Evolutionary conservation across 2,113 vertebrate species (phyloP), one percentile per base, ranked within the genome.

Genomic region (Acinonyx jubatus): DNA sequence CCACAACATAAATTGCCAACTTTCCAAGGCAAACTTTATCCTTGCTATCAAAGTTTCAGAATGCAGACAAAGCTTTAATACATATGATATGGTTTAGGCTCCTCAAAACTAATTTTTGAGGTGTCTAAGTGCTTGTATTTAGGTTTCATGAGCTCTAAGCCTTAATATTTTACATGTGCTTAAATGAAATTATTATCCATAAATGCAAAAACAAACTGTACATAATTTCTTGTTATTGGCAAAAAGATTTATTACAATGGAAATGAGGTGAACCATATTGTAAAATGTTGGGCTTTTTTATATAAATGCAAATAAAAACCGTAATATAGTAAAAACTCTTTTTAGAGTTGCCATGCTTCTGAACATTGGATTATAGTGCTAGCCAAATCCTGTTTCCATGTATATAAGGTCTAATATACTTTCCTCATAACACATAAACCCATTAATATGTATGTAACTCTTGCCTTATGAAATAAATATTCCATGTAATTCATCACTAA

Each of bases 31-130:
- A 13, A 63, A 97, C 8, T 92, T 55, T 45, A 14, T 79, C 6
- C 21, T 88, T 55, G 2, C 55, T 97, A 83, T 45, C 48, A 97
- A 95, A 66, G 33, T n/a, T 66, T 63, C 78, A 98, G 89, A 97
- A 90, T 93, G 55, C 79, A 4, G 93, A 45, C 7, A 7, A 45
- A 7, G 50, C 41, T n/a, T 31, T 96, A 52, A n/a, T 81, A 57
- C 69, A 29, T 2, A 61, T 8, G 3, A 0, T 55, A 3, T 0
- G 4, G 41, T 74, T 92, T 79, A 6, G 16, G 45, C 87, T 66
- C 29, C 29, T 21, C 61, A n/a, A 68, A 81, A 25, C 1, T 36
- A 71, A 66, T 48, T 55, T 91, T 96, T 73, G 65, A 82, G 27
- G 13, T 61, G 5, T 89, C 80, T 50, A 87, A 89, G 86, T 74